Evolutionary conservation across 2,888 invertebrate genomes (phyloP).

Genomic region (Carterocephalus palaemon): DNA sequence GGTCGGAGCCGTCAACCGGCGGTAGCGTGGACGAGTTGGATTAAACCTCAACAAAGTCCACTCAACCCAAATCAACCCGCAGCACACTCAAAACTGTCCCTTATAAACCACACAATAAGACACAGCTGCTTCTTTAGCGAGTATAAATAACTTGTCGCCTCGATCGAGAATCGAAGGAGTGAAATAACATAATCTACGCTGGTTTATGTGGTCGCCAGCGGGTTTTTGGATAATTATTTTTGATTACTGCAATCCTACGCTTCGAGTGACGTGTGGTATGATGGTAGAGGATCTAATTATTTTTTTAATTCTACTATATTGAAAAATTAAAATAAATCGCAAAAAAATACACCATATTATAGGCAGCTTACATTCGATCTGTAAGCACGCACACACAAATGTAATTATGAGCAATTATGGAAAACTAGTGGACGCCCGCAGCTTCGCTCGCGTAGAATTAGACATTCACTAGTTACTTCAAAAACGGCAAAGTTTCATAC

Average conservation of each 20-base stretch:
- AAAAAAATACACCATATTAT: too few species aligned
- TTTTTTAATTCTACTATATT: too few species aligned
- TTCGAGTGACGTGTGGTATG: conserved; percentile 26
- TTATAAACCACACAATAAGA: conserved; percentile 28
- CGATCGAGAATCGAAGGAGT: conserved; percentile 49
- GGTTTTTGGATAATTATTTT: conserved; percentile 60
- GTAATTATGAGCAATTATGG: too few species aligned
- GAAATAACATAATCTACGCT: conserved; percentile 52
- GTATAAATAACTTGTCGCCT: conserved; percentile 30
- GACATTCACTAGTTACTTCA: too few species aligned
- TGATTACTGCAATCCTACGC: conserved; percentile 48
- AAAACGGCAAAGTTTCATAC: too few species aligned
- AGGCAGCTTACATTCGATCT: too few species aligned
- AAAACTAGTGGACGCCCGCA: too few species aligned
- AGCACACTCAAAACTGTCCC: conserved; percentile 10
- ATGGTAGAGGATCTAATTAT: conserved; percentile 4
- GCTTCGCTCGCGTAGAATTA: too few species aligned
- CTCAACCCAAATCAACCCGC: conserved; percentile 28
- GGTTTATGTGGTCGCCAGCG: conserved; percentile 57
- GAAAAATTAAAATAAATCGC: too few species aligned
- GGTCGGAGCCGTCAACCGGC: conserved; percentile 59
- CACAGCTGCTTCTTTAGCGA: conserved; percentile 29
- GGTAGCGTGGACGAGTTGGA: conserved; percentile 49
- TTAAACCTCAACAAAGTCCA: conserved; percentile 43
- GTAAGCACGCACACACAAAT: too few species aligned